phyloP scores from a whole-genome alignment of 2,797 vertebrate genomes.

The Ctenopoma kingsleyae region DNA sequence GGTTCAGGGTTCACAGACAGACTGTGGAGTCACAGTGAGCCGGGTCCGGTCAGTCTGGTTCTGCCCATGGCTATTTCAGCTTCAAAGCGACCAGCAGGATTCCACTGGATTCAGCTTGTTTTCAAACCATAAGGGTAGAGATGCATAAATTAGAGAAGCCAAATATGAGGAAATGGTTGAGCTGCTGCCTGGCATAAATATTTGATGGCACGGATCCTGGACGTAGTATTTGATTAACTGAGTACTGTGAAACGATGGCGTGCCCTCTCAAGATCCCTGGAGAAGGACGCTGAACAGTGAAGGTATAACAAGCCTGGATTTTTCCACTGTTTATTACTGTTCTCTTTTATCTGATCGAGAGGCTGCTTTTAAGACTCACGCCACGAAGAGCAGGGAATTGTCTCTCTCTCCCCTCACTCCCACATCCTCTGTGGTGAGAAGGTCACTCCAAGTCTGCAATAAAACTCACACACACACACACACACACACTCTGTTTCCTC shows the following conservation, averaged over 20 bases:
- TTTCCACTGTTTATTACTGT: conserved; percentile 64
- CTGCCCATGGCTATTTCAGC: conserved; percentile 68
- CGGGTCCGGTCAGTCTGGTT: conserved; percentile 64
- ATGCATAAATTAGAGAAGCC: conserved; percentile 54
- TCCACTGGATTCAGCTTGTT: conserved; percentile 75
- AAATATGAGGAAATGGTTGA: conserved; percentile 69
- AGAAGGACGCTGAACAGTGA: conserved; percentile 1
- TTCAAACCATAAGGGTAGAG: conserved; percentile 52
- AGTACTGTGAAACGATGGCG: conserved; percentile 12
- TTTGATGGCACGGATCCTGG: conserved; percentile 27
- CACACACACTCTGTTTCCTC: conserved; percentile 27
- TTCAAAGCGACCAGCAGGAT: conserved; percentile 75
- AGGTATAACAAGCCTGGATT: conserved; percentile 23
- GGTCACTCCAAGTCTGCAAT: conserved; percentile 71
- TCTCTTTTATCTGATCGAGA: conserved; percentile 64
- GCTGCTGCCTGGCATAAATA: conserved; percentile 49
- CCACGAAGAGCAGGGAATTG: conserved; percentile 67
- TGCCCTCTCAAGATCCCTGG: conserved; percentile 16
- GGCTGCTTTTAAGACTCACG: conserved; percentile 49
- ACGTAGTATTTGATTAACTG: conserved; percentile 36
- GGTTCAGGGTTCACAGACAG: conserved; percentile 62
- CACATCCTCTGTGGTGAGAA: conserved; percentile 84
- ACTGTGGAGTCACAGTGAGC: conserved; percentile 79
- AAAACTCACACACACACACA: conserved; percentile 47
- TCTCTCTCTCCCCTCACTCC: conserved; percentile 67